Evolutionary conservation across 2,113 vertebrate genomes (phyloP), one percentile per base, ranked within the genome.

Genomic region (Paedocypris sp.): DNA sequence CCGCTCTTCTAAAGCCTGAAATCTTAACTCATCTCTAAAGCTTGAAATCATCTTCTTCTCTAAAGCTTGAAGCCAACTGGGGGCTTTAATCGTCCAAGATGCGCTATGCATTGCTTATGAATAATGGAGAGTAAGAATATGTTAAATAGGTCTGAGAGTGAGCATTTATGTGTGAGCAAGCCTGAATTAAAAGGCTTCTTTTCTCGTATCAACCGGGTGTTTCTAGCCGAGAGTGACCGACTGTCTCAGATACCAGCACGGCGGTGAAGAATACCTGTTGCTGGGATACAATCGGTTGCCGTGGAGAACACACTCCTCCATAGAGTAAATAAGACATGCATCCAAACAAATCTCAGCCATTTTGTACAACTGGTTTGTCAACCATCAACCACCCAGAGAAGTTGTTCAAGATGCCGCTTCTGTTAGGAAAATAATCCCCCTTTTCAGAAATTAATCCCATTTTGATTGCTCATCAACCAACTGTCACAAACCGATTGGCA

Each of bases 261-360:
- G 60, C 62, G 69, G 62, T 70, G 70, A 80, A 73, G 74, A 75
- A 80, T 75, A 80, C 77, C 56, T 50, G 69, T 76, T 68, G 56
- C 75, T 67, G 63, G 39, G 53, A 52, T 66, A 62, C 70, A 47
- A 64, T 60, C 56, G 71, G 77, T 67, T 76, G 62, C 62, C 65
- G 67, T 74, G 70, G 73, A 79, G 63, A 81, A 75, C 69, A 48
- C 42, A 51, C 60, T 35, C 69, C 31, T 63, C 62, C 69, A 64
- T 74, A 66, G 76, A 79, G 73, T n/a, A n/a, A n/a, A n/a, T n/a
- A n/a, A n/a, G n/a, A n/a, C n/a, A n/a, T n/a, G n/a, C n/a, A n/a
- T n/a, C n/a, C n/a, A n/a, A n/a, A n/a, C n/a, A n/a, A n/a, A n/a
- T n/a, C n/a, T n/a, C n/a, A n/a, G n/a, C n/a, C n/a, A n/a, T n/a